These are phyloP conservation scores for Paelopatides confundens DNA, from an alignment of 53 echinoderm and acorn worm species.

Conservation along the genomic window DNA sequence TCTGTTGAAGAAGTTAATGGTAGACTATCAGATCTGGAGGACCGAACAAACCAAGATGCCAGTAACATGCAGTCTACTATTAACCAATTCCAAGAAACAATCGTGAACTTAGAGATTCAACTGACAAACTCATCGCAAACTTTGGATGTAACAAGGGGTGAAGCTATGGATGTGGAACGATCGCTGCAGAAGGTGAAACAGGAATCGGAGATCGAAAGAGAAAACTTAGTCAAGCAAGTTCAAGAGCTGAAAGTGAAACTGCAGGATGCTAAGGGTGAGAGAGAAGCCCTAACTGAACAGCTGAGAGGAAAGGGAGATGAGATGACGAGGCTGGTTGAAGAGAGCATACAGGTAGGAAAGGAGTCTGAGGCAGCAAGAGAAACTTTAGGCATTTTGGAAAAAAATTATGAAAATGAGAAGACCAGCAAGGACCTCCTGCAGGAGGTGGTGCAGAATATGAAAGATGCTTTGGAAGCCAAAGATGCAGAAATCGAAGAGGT, in stretches of 20 bases:
- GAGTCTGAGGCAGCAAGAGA: slow-evolving; percentile 34
- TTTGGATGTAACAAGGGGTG: slow-evolving; percentile 41
- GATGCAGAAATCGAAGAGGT: slow-evolving; percentile 43
- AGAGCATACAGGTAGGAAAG: slow-evolving; percentile 34
- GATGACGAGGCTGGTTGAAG: slow-evolving; percentile 18
- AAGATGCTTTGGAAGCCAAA: slow-evolving; percentile 63
- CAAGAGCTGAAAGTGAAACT: slow-evolving; percentile 59
- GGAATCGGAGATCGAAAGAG: slow-evolving; percentile 61
- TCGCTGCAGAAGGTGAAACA: slow-evolving; percentile 44
- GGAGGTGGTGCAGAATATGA: slow-evolving; percentile 61
- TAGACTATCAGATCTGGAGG: slow-evolving; percentile 1
- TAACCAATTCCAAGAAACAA: slow-evolving; percentile 46
- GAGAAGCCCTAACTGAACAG: neutral
- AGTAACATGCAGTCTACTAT: slow-evolving; percentile 40
- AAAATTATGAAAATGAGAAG: slow-evolving; percentile 53
- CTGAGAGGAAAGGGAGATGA: slow-evolving; percentile 25
- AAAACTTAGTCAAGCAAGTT: slow-evolving; percentile 59
- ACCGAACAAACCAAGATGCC: slow-evolving; percentile 1
- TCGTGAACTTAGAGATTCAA: slow-evolving; percentile 40
- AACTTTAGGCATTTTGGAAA: slow-evolving; percentile 47
- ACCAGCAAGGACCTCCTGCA: slow-evolving; percentile 62
- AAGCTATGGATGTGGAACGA: slow-evolving; percentile 41
- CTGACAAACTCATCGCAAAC: slow-evolving; percentile 25
- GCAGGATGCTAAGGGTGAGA: neutral
- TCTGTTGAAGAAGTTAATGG: slow-evolving; percentile 38